These are phyloP conservation scores for Hippoglossus hippoglossus DNA, from an alignment of 2,797 vertebrate species.

Conservation along the genomic window DNA sequence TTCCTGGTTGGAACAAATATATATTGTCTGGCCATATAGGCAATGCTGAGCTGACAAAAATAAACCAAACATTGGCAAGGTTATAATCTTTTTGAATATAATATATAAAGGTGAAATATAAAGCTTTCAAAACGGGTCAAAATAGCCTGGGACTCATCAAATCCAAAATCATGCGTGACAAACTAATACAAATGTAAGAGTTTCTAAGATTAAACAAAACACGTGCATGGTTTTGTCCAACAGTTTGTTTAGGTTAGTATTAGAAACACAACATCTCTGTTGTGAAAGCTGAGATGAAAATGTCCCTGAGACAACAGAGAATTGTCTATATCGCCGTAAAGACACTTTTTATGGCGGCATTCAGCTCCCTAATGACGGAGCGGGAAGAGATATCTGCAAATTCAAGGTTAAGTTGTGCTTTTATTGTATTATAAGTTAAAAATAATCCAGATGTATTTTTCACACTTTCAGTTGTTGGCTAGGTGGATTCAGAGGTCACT, in stretches of 20 bases:
- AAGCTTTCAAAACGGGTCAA: too few relatives aligned
- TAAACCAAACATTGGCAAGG: too few relatives aligned
- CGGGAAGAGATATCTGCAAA: constrained; percentile 10
- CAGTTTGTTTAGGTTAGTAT: neutral
- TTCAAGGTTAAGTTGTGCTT: neutral
- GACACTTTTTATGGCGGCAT: constrained; percentile 14
- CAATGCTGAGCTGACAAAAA: too few relatives aligned
- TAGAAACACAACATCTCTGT: constrained; percentile 16
- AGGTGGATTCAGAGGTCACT: neutral
- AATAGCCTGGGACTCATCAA: too few relatives aligned
- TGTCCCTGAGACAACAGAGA: constrained; percentile 1
- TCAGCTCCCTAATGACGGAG: constrained; percentile 18
- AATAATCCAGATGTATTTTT: neutral
- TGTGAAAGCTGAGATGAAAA: constrained; percentile 32
- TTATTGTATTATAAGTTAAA: too few relatives aligned
- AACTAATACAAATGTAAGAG: neutral
- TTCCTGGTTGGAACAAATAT: too few relatives aligned
- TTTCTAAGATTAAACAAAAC: too few relatives aligned
- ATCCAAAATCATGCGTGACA: neutral
- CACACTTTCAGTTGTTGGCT: neutral
- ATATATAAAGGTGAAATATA: too few relatives aligned
- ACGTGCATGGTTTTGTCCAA: neutral
- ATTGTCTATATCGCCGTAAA: constrained; percentile 29
- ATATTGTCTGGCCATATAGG: too few relatives aligned
- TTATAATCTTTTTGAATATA: too few relatives aligned